Evolutionary conservation across 2,888 invertebrate genomes (phyloP).

Genomic region (Ischnus inquisitorius): DNA sequence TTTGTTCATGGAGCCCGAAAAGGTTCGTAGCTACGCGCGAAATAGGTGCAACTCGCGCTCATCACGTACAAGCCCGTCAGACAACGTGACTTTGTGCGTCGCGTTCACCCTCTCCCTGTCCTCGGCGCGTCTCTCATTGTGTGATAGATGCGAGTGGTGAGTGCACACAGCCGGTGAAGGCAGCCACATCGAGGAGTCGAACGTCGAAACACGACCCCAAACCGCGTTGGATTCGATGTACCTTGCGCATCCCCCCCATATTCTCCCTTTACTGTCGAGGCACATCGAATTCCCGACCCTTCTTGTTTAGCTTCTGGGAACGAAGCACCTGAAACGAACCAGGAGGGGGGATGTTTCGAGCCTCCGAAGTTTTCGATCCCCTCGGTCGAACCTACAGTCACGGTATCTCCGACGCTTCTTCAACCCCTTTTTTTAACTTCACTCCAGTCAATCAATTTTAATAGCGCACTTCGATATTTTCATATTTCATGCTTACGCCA

Average conservation of each 20-base stretch:
- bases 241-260: constrained; percentile 68
- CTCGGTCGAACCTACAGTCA: constrained; percentile 38
- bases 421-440: constrained; percentile 45
- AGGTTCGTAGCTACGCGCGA: constrained; percentile 5
- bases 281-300: constrained; percentile 44
- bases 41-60: constrained; percentile 6
- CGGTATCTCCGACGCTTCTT: constrained; percentile 42
- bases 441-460: constrained; percentile 61
- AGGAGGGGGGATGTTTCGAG: constrained; percentile 7
- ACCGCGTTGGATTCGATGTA: constrained; percentile 71
- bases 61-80: constrained; percentile 15
- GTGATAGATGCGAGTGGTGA: constrained; percentile 60
- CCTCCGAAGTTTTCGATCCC: constrained; percentile 37
- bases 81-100: constrained; percentile 50
- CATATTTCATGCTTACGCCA: constrained; percentile 31
- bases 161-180: constrained; percentile 3
- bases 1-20: constrained; percentile 2
- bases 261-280: constrained; percentile 66
- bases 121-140: constrained; percentile 27
- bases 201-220: constrained; percentile 69
- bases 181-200: constrained; percentile 63
- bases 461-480: constrained; percentile 59
- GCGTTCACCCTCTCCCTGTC: constrained; percentile 7
- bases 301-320: constrained; percentile 58
- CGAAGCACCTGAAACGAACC: constrained; percentile 63